Conservation (phyloP, 2,888 invertebrate genomes). For the Synanthedon formicaeformis region DNA sequence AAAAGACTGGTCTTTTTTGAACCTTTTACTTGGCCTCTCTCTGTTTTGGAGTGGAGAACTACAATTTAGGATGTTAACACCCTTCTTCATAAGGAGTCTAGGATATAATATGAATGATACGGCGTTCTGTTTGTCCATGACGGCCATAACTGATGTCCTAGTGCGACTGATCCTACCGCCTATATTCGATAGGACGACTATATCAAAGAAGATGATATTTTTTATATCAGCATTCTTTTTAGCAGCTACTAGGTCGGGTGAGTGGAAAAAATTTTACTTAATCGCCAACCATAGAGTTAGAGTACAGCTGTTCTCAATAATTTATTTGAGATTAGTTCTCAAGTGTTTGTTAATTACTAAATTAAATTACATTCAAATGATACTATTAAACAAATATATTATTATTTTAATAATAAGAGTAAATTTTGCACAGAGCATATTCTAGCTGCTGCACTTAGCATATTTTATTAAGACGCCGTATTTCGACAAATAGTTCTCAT, state of each 20-base stretch:
- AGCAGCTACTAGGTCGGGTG: slow-evolving; percentile 79
- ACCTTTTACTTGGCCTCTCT: slow-evolving; percentile 78
- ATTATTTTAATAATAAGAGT: no score
- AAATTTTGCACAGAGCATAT: no score
- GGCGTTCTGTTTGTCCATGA: slow-evolving; percentile 80
- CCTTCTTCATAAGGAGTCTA: slow-evolving; percentile 74
- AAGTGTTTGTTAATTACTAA: slow-evolving; percentile 1
- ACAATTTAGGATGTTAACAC: slow-evolving; percentile 80
- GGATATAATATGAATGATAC: slow-evolving; percentile 76
- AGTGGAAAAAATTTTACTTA: slow-evolving; percentile 27
- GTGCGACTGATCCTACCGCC: slow-evolving; percentile 80
- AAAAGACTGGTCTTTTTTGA: slow-evolving; percentile 79
- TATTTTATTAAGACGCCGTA: no score
- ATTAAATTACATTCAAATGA: not conserved
- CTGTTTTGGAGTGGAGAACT: slow-evolving; percentile 81
- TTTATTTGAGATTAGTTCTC: not conserved
- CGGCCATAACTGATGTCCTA: slow-evolving; percentile 79
- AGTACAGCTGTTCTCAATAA: slow-evolving; percentile 1
- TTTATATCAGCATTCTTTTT: slow-evolving; percentile 78
- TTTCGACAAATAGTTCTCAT: no score
- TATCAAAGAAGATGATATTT: slow-evolving; percentile 79
- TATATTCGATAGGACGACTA: slow-evolving; percentile 76
- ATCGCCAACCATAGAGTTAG: not conserved
- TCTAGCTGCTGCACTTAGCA: no score
- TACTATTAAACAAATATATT: no score